Percentiles rank a stretch among this genome's conserved stretches.
These are phyloP conservation scores for Ivindomyrus marchei DNA, from an alignment of 2,113 vertebrate species.

Conservation along the genomic window DNA sequence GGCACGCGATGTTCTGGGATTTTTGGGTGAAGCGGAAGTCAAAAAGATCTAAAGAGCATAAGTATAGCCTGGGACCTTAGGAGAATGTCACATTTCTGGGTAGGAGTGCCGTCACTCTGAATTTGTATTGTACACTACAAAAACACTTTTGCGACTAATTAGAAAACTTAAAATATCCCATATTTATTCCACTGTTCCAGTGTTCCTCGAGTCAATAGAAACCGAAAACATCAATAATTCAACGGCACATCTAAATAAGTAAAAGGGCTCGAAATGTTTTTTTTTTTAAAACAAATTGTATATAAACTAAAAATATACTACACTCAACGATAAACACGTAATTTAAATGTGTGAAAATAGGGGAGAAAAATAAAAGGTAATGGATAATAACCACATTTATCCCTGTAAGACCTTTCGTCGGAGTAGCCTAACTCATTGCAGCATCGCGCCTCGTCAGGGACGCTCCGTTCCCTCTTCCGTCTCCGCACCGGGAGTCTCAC, in stretches of 20 bases:
- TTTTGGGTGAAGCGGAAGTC: background rate
- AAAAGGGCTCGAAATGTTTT: background rate
- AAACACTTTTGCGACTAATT: background rate
- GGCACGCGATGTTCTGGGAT: background rate
- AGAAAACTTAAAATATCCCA: background rate
- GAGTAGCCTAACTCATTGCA: conserved; percentile 17
- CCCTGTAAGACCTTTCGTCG: conserved; percentile 28
- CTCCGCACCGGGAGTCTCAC: conserved; percentile 12
- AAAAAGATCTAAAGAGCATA: background rate
- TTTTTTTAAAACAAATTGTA: background rate
- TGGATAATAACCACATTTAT: conserved; percentile 36
- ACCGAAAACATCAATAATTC: background rate
- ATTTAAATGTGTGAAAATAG: background rate
- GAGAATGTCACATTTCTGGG: background rate
- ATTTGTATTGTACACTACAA: background rate
- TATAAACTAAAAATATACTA: background rate
- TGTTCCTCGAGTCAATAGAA: background rate
- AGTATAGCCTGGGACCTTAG: background rate
- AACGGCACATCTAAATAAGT: background rate
- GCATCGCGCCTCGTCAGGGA: conserved; percentile 6
- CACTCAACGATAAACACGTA: background rate
- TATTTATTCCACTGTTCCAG: background rate
- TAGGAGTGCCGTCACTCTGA: background rate
- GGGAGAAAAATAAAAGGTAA: background rate
- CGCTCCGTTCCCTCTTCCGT: conserved; percentile 19